Evolutionary conservation across 2,888 invertebrate species (phyloP).

Genomic region (Rhingia campestris): DNA sequence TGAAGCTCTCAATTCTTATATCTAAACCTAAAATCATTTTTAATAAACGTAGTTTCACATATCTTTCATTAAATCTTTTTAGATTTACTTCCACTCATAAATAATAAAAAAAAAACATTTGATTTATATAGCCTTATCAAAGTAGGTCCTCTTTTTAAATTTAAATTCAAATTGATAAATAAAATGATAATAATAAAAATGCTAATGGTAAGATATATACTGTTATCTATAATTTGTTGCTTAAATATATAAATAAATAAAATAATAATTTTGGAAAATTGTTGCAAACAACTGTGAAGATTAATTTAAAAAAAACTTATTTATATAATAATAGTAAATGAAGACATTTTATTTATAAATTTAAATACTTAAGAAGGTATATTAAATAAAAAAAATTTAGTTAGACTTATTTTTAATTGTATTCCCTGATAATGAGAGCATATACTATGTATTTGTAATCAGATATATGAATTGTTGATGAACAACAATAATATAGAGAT

Average conservation of each 20-base stretch:
- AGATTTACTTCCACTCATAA: constrained; percentile 25
- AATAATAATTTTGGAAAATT: not conserved
- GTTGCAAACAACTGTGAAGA: constrained; percentile 9
- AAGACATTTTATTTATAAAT: constrained; percentile 14
- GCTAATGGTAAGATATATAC: constrained; percentile 30
- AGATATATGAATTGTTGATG: constrained; percentile 35
- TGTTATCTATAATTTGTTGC: constrained; percentile 25
- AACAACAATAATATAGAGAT: constrained; percentile 21
- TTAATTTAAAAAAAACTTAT: not conserved
- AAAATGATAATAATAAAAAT: constrained; percentile 13
- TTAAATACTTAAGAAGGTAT: not conserved
- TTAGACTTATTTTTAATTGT: constrained; percentile 42
- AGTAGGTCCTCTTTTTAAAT: constrained; percentile 17
- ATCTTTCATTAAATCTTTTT: constrained; percentile 40
- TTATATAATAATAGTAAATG: not conserved
- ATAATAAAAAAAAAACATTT: constrained; percentile 1
- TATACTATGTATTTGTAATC: constrained; percentile 26
- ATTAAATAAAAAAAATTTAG: constrained; percentile 44
- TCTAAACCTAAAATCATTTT: constrained; percentile 27
- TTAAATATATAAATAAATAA: constrained; percentile 19
- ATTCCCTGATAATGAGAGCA: constrained; percentile 35
- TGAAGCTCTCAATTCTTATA: constrained; percentile 15
- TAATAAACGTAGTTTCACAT: constrained; percentile 50
- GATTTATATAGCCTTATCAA: constrained; percentile 50
- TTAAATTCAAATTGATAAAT: constrained; percentile 7